Percentiles rank a stretch among this genome's conserved stretches.
Conservation (phyloP, 2,113 vertebrate genomes). For the Silurus meridionalis region DNA sequence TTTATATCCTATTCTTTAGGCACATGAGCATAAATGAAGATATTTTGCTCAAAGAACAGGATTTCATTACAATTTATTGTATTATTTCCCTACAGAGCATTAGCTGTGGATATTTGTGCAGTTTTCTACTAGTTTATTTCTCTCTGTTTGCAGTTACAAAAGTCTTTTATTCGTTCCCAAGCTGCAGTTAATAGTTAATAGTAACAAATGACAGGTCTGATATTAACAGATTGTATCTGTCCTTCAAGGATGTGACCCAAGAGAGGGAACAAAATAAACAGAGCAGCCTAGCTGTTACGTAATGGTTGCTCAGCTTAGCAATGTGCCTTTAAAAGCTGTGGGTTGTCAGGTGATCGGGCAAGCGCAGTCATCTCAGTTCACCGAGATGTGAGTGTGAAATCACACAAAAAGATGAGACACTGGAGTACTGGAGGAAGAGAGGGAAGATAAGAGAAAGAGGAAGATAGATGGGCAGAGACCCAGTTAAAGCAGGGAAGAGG, state of each 20-base stretch:
- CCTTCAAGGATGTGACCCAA: constrained; percentile 35
- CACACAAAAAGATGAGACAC: constrained; percentile 54
- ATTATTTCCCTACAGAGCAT: background rate
- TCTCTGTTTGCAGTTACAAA: background rate
- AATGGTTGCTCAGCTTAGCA: constrained; percentile 60
- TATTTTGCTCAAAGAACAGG: background rate
- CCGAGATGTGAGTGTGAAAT: constrained; percentile 60
- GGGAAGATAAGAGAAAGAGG: constrained; percentile 47
- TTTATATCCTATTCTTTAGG: background rate
- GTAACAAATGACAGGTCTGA: background rate
- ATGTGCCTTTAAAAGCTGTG: constrained; percentile 78
- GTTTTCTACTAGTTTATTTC: background rate
- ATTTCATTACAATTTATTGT: background rate
- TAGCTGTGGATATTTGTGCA: background rate
- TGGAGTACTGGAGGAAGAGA: constrained; percentile 40
- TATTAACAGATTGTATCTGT: constrained; percentile 31
- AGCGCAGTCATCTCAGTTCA: constrained; percentile 66
- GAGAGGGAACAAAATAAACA: constrained; percentile 46
- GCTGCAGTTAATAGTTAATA: background rate
- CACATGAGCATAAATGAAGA: background rate
- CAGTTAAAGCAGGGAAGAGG: constrained; percentile 58
- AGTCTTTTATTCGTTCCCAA: background rate
- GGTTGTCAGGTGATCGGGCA: constrained; percentile 75
- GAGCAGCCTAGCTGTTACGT: constrained; percentile 57
- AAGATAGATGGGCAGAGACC: constrained; percentile 61